Conservation (phyloP, 2,113 vertebrate species). For the Beaufortia kweichowensis region DNA sequence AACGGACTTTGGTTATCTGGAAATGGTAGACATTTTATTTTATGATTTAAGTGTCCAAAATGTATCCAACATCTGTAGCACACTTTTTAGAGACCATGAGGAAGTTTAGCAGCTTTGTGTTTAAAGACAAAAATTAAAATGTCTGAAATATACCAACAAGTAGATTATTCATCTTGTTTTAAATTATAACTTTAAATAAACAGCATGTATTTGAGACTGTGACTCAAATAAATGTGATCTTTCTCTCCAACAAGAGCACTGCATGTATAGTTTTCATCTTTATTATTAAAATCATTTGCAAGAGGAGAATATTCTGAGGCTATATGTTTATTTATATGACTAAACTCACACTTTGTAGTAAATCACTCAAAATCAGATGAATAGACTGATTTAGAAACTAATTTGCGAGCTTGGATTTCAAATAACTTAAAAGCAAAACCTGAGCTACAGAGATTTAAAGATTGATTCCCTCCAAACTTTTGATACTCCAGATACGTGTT, state of each 20-base stretch:
- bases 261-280: neutral
- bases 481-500: neutral
- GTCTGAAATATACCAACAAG: neutral
- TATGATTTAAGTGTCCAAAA: no score
- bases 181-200: slow-evolving; percentile 33
- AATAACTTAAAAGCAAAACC: neutral
- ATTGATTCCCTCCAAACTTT: slow-evolving; percentile 25
- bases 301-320: neutral
- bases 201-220: slow-evolving; percentile 1
- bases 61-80: no score
- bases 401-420: neutral
- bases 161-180: slow-evolving; percentile 2
- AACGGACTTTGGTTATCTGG: no score
- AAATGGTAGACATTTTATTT: no score
- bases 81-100: no score
- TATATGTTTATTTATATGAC: neutral
- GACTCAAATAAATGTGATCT: slow-evolving; percentile 52
- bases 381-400: neutral
- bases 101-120: neutral
- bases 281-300: neutral
- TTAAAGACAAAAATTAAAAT: neutral
- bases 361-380: neutral
- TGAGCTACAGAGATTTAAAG: neutral
- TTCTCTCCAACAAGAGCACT: slow-evolving; percentile 49
- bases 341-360: neutral